Conservation (phyloP, 1,140 invertebrate species). For the Leptinotarsa undecemlineata region DNA sequence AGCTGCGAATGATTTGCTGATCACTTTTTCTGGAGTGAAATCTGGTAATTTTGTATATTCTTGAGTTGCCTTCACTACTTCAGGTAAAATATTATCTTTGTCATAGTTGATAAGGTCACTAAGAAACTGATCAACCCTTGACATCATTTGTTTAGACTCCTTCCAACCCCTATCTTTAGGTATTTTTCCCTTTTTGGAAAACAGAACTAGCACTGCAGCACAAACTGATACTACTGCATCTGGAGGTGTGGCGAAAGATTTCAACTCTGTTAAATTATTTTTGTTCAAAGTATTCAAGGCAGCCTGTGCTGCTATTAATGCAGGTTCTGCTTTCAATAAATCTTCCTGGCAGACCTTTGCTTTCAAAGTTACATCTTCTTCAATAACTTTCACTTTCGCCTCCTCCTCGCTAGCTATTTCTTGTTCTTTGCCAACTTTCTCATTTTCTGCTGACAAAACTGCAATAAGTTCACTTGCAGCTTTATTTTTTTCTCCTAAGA, state of each 20-base stretch:
- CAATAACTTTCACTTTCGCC: conserved; percentile 85
- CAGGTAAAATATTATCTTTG: conserved; percentile 91
- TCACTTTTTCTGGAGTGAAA: conserved; percentile 85
- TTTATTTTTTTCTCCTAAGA: conserved; percentile 85
- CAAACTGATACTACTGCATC: conserved; percentile 83
- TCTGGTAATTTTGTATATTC: conserved; percentile 70
- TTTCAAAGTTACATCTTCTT: conserved; percentile 82
- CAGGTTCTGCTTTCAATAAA: conserved; percentile 88
- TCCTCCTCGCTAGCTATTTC: conserved; percentile 83
- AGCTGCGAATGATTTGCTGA: conserved; percentile 85
- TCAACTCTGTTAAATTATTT: conserved; percentile 90
- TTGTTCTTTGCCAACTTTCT: conserved; percentile 87
- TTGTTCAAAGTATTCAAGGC: conserved; percentile 93
- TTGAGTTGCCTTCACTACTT: conserved; percentile 74
- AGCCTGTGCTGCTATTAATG: conserved; percentile 83
- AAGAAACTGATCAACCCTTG: conserved; percentile 83
- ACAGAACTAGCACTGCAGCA: conserved; percentile 84
- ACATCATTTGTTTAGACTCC: conserved; percentile 84
- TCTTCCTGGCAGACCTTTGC: conserved; percentile 87
- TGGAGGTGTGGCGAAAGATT: conserved; percentile 86
- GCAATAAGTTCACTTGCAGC: conserved; percentile 88
- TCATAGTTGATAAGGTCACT: conserved; percentile 85
- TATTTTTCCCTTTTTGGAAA: conserved; percentile 83
- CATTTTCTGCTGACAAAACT: conserved; percentile 87
- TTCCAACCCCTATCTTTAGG: conserved; percentile 95